Evolutionary conservation across 2,113 vertebrate genomes (phyloP).

Genomic region (Sinosuthora webbiana): DNA sequence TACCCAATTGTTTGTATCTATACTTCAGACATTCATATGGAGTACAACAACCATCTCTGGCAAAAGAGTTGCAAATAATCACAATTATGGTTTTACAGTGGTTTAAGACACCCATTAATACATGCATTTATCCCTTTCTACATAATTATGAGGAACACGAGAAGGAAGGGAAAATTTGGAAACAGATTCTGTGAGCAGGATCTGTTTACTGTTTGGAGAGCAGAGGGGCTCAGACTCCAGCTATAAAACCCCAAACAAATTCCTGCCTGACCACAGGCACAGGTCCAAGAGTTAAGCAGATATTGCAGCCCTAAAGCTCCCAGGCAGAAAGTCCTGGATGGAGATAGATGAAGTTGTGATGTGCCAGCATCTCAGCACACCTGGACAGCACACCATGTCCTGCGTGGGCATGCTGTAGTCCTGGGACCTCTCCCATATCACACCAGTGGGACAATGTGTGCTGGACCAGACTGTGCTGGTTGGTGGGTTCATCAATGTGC

Average conservation of each 20-base stretch:
- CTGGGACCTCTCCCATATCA: background rate
- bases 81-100: background rate
- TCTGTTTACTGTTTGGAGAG: background rate
- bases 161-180: background rate
- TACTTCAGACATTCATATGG: background rate
- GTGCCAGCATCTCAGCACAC: background rate
- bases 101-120: background rate
- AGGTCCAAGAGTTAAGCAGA: background rate
- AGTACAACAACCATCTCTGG: background rate
- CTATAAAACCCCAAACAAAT: background rate
- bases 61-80: background rate
- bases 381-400: background rate
- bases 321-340: background rate
- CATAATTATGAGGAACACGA: background rate
- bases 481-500: background rate
- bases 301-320: background rate
- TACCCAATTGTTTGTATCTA: background rate
- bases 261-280: background rate
- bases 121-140: background rate
- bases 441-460: fast-evolving
- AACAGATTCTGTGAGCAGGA: background rate
- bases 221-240: background rate
- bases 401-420: background rate
- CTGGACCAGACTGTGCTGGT: background rate
- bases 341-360: background rate